Evolutionary conservation across 2,797 vertebrate genomes (phyloP), one percentile per base, ranked within the genome.

Genomic region (Tapera naevia): DNA sequence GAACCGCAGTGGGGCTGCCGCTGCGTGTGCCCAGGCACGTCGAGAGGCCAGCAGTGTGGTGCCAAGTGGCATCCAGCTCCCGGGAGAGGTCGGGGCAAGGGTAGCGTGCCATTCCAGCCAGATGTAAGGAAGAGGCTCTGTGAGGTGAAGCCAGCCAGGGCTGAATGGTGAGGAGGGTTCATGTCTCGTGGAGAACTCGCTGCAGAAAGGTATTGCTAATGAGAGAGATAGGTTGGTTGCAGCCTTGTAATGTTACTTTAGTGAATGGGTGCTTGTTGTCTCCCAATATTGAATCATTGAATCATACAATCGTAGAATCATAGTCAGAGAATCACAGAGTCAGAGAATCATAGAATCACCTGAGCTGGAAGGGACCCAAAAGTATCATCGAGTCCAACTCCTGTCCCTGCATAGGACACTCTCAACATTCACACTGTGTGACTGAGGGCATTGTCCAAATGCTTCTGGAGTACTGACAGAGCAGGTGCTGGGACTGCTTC

Each of bases 11-110:
- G 46, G 23, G 3, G 10, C 71, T 24, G n/a, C 70, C 3, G 9
- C 17, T 71, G 64, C 74, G 64, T 69, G 94, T 88, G 87, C 87
- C 89, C 80, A 24, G 67, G 89, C 92, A 85, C 71, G 67, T 65
- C 13, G 3, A 5, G 87, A 11, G 75, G 46, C 27, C 10, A 1
- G 43, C 6, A 0, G 27, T 3, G 37, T 2, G 13, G 12, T 58
- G 87, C 87, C 72, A 67, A 50, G 78, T 17, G 0, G 41, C 69
- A 45, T n/a, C 60, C 86, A 45, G 87, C 92, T 88, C 80, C 84
- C 13, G 0, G 32, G 66, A 48, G 89, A 62, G 80, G 83, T 74
- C 25, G 7, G 37, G 53, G 21, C 0, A 22, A 81, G 70, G 92
- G 84, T 37, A 79, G 23, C 1, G 3, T 0, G 9, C 43, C n/a